Conservation (phyloP, 2,113 vertebrate genomes). For the Mus spicilegus region DNA sequence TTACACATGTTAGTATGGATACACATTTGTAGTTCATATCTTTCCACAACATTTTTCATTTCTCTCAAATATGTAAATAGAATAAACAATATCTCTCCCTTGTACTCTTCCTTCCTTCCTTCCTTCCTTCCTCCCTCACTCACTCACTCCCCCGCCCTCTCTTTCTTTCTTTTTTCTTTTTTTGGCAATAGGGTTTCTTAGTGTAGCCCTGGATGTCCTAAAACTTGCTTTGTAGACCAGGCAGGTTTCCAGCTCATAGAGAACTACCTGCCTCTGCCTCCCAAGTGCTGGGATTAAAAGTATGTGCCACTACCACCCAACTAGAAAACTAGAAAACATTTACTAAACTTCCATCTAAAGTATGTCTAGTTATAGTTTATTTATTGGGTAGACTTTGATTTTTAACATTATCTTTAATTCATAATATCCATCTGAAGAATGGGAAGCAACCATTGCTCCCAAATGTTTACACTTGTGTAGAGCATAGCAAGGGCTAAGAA, state of each 20-base stretch:
- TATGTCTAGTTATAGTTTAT: not conserved
- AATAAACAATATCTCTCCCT: too few species aligned
- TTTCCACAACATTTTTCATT: too few species aligned
- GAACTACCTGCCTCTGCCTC: not conserved
- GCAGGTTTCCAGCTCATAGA: not conserved
- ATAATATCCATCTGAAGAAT: not conserved
- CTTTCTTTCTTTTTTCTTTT: too few species aligned
- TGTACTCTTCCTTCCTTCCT: too few species aligned
- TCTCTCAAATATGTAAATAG: too few species aligned
- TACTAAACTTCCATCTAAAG: constrained; percentile 17
- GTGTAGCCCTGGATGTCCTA: not conserved
- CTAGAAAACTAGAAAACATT: not conserved
- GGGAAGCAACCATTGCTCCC: not conserved
- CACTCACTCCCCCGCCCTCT: accelerated
- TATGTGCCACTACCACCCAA: not conserved
- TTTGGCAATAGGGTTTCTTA: not conserved
- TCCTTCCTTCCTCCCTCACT: too few species aligned
- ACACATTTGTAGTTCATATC: too few species aligned
- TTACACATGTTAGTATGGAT: too few species aligned
- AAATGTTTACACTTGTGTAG: not conserved
- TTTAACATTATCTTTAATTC: constrained; percentile 14
- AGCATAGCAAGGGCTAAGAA: not conserved
- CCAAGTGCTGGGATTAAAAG: not conserved
- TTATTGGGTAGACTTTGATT: not conserved
- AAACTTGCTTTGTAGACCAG: not conserved